Conservation (phyloP, 2,888 invertebrate species). For the Chydorus sphaericus region DNA sequence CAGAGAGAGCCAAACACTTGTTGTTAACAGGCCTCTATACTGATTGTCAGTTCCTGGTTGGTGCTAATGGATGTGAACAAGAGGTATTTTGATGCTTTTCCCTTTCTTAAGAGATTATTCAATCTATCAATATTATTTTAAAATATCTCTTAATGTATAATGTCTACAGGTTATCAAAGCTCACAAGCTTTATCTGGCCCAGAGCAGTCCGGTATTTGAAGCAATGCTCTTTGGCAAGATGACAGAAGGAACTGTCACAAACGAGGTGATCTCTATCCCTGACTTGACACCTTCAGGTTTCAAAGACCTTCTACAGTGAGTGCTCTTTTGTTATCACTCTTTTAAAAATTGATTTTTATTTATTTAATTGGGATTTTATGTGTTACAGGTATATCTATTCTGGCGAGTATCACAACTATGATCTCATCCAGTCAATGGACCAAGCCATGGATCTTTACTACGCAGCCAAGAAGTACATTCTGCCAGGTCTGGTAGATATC, state of each 20-base stretch:
- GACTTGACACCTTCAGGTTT: slow-evolving; percentile 79
- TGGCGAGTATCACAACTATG: slow-evolving; percentile 58
- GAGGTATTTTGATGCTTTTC: no score
- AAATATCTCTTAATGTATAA: not conserved
- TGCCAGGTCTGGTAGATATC: slow-evolving; percentile 65
- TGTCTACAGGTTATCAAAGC: slow-evolving; percentile 53
- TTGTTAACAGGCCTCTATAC: slow-evolving; percentile 68
- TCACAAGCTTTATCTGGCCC: slow-evolving; percentile 65
- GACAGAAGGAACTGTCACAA: slow-evolving; percentile 60
- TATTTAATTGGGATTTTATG: no score
- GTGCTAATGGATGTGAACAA: slow-evolving; percentile 59
- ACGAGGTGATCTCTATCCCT: slow-evolving; percentile 51
- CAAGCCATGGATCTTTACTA: slow-evolving; percentile 76
- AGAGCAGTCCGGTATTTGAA: slow-evolving; percentile 77
- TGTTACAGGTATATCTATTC: slow-evolving; percentile 71
- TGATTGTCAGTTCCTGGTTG: slow-evolving; percentile 68
- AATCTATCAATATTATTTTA: not conserved
- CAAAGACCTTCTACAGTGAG: slow-evolving; percentile 59
- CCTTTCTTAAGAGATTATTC: no score
- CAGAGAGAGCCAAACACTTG: slow-evolving; percentile 55
- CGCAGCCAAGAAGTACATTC: slow-evolving; percentile 75
- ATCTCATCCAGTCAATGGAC: no score
- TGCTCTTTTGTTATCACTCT: slow-evolving; percentile 24
- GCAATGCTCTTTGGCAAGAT: slow-evolving; percentile 76
- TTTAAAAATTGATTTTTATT: no score